Evolutionary conservation across 2,797 vertebrate species (phyloP).

Genomic region (Rachycentron canadum): DNA sequence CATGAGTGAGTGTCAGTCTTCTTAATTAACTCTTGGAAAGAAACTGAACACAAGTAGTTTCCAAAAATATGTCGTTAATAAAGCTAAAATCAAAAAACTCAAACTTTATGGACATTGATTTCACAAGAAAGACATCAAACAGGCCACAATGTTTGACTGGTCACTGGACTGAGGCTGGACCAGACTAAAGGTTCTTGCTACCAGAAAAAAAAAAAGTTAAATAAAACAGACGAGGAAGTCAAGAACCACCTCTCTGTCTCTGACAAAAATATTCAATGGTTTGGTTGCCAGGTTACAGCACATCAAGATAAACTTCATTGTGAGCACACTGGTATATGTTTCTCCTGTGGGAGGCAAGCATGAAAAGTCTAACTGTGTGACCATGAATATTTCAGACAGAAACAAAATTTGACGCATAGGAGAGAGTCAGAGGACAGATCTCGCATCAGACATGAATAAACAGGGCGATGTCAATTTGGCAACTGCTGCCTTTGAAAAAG

Average conservation of each 20-base stretch:
- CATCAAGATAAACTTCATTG: conserved; percentile 10
- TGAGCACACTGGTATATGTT: neutral
- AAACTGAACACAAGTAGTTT: neutral
- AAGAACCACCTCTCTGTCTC: conserved; percentile 1
- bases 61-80: neutral
- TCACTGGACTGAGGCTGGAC: neutral
- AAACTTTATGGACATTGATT: neutral
- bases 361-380: neutral
- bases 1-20: too few species aligned
- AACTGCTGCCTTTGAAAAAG: neutral
- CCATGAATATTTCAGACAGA: conserved; percentile 26
- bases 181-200: too few species aligned
- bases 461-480: neutral
- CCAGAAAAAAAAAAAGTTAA: too few species aligned
- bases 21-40: neutral
- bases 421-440: neutral
- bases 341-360: neutral
- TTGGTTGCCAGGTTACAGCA: conserved; percentile 58
- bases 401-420: neutral
- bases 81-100: neutral
- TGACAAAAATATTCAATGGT: conserved; percentile 18
- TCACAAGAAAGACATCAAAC: neutral
- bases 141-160: neutral
- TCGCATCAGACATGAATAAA: neutral
- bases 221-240: neutral